Evolutionary conservation across 2,797 vertebrate genomes (phyloP), one percentile per base, ranked within the genome.

Genomic region (Synaphobranchus kaupii): DNA sequence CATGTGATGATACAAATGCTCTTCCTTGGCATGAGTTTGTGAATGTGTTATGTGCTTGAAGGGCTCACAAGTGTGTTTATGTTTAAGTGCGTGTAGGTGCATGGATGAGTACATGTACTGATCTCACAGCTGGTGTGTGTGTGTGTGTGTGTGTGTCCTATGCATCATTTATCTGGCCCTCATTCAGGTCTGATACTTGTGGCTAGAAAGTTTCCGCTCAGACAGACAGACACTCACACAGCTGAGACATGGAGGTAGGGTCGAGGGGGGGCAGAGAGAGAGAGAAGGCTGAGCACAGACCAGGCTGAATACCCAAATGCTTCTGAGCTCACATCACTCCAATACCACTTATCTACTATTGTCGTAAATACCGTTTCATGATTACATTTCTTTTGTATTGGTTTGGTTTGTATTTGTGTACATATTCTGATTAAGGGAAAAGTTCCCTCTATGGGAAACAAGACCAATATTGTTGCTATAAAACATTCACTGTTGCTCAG

Each of bases 141-240:
- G 9, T 73, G n/a, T 39, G 44, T 39, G 39, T 81, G 31, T 48
- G 10, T 44, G 31, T 47, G 8, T 7, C 47, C 10, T n/a, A 9
- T n/a, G 20, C 31, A 39, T 54, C n/a, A 83, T 10, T 4, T 12
- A 50, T 82, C 5, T 15, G n/a, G 47, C 48, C 28, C 48, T 12
- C 15, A 52, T 82, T 12, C 0, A 54, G 8, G 10, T n/a, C 48
- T 54, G 50, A 34, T 10, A 28, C 63, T 54, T 84, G 83, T 63
- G 83, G 83, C 28, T 52, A 83, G 20, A 28, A 17, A 52, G 22
- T 84, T 84, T 60, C 83, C 56, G 20, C 56, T 58, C 12, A 83
- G 15, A 52, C 47, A 25, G 22, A n/a, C 44, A 83, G 15, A 52
- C 47, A 25, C 25, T n/a, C 44, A 39, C 78, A 48, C 44, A 83